These are phyloP conservation scores for Hyalella azteca DNA, from an alignment of 2,888 invertebrate species.

Conservation along the genomic window DNA sequence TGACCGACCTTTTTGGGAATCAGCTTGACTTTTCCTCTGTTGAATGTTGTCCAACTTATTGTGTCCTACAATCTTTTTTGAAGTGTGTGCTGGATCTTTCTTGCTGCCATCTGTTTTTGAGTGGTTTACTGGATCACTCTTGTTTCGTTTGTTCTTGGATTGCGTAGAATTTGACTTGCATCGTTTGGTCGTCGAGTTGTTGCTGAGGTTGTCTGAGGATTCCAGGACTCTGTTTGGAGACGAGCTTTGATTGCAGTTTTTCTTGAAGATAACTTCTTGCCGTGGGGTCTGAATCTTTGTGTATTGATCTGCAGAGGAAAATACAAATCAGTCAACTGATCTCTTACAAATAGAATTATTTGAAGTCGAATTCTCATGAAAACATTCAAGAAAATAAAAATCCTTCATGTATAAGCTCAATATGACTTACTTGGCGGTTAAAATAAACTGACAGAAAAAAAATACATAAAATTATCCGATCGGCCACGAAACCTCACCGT, in stretches of 20 bases:
- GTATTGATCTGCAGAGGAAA: slow-evolving; percentile 69
- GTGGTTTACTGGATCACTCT: neutral
- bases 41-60: neutral
- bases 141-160: slow-evolving; percentile 6
- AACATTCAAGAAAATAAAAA: too few relatives aligned
- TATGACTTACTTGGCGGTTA: too few relatives aligned
- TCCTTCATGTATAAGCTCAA: too few relatives aligned
- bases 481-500: too few relatives aligned
- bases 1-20: neutral
- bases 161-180: slow-evolving; percentile 38
- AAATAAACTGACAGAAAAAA: too few relatives aligned
- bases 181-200: neutral
- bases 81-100: neutral
- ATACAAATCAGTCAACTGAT: too few relatives aligned
- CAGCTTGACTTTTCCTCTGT: neutral
- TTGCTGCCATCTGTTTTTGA: neutral
- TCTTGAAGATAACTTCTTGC: slow-evolving; percentile 75
- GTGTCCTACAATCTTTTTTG: neutral
- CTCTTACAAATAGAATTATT: too few relatives aligned
- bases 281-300: slow-evolving; percentile 74
- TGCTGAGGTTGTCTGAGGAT: neutral
- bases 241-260: slow-evolving; percentile 68
- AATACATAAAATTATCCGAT: too few relatives aligned
- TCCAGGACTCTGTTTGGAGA: neutral
- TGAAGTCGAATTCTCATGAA: too few relatives aligned